phyloP scores from a whole-genome alignment of 2,113 vertebrate species.

The Rhynchopsitta pachyrhyncha region DNA sequence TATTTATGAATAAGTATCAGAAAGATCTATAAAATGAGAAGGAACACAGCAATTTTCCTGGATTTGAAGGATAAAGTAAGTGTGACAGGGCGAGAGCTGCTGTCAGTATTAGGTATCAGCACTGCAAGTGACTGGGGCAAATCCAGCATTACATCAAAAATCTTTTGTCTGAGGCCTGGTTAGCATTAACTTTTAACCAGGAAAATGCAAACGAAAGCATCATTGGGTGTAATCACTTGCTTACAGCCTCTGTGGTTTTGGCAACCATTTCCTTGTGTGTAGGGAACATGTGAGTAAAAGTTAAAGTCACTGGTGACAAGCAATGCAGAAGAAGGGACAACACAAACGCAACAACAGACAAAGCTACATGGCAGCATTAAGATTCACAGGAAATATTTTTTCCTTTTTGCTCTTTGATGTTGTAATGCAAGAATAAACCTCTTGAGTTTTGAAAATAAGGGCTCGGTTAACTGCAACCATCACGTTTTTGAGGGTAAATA shows the following conservation, averaged over 20 bases:
- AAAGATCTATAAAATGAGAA: background rate
- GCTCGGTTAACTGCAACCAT: background rate
- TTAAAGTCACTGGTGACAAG: background rate
- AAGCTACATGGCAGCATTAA: background rate
- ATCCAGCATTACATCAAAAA: background rate
- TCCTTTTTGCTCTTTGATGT: background rate
- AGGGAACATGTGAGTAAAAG: background rate
- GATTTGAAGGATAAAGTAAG: background rate
- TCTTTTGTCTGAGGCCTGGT: background rate
- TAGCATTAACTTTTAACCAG: background rate
- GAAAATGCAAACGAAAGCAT: constrained; percentile 6
- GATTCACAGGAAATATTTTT: background rate
- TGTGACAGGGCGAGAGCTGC: background rate
- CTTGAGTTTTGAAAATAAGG: background rate
- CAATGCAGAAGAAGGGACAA: background rate
- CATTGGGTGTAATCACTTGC: background rate
- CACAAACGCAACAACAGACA: background rate
- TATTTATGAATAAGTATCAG: background rate
- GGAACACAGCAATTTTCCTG: background rate
- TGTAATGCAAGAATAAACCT: background rate
- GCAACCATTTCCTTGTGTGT: constrained; percentile 44
- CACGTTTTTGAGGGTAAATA: background rate
- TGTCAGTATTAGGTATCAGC: background rate
- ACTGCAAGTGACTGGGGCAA: background rate
- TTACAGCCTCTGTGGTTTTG: constrained; percentile 39